Percentiles rank a stretch among this genome's conserved stretches.
Conservation (phyloP, 2,797 vertebrate genomes). For the Oryzias dopingdopingensis region DNA sequence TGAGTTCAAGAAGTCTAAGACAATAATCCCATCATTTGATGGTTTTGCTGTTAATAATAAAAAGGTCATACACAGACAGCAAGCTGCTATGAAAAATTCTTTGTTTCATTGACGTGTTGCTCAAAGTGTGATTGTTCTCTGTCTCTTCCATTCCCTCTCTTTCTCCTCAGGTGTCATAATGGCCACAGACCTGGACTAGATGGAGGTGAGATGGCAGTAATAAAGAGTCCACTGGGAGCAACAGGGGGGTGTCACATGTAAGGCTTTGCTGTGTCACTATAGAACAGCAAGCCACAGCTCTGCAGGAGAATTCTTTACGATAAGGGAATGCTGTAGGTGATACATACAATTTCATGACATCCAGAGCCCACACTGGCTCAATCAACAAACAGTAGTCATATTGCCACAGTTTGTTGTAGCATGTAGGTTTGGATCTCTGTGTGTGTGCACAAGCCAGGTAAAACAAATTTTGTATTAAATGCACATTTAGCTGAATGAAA, state of each 20-base stretch:
- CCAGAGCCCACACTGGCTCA: conserved; percentile 77
- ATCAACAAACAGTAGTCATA: conserved; percentile 56
- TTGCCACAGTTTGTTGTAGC: conserved; percentile 5
- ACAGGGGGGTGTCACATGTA: conserved; percentile 62
- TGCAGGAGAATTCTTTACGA: conserved; percentile 74
- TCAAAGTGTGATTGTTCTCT: conserved; percentile 76
- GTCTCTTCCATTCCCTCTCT: conserved; percentile 45
- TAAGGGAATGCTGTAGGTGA: conserved; percentile 79
- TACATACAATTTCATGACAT: conserved; percentile 79
- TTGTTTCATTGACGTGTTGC: conserved; percentile 46
- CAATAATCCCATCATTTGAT: too few species aligned
- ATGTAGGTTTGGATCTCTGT: conserved; percentile 4
- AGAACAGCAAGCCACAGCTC: conserved; percentile 61
- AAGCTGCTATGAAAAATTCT: conserved; percentile 50
- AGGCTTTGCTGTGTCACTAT: conserved; percentile 55
- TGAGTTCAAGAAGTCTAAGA: not conserved
- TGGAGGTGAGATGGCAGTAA: conserved; percentile 70
- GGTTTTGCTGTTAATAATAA: conserved; percentile 33
- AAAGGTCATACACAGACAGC: conserved; percentile 53
- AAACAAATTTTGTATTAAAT: not conserved
- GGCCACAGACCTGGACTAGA: conserved; percentile 66
- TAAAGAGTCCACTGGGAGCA: conserved; percentile 67
- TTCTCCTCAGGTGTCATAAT: conserved; percentile 70
- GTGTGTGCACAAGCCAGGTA: conserved; percentile 7
- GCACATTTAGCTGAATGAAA: too few species aligned